phyloP scores from a whole-genome alignment of 2,797 vertebrate species.

The Halcyon badia region DNA sequence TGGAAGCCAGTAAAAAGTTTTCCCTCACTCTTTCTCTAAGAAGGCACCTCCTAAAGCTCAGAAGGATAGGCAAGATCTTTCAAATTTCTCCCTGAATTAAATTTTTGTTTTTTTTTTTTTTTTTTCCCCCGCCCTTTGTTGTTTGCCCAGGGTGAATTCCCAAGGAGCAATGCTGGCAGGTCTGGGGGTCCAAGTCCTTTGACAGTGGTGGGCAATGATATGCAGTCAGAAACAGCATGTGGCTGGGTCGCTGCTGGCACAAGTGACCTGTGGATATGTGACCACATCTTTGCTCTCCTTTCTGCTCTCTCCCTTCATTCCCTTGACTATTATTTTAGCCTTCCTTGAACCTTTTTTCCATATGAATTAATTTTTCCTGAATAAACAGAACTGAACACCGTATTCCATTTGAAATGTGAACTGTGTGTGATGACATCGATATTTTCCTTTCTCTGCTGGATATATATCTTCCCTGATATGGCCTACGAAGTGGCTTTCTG shows the following conservation, averaged over 20 bases:
- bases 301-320: background rate
- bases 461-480: background rate
- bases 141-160: background rate
- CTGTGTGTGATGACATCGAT: background rate
- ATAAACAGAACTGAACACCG: background rate
- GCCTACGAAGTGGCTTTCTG: background rate
- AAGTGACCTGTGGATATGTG: rapidly evolving
- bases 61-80: background rate
- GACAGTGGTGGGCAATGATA: background rate
- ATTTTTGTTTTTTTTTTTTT: background rate
- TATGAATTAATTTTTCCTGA: background rate
- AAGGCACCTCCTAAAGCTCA: background rate
- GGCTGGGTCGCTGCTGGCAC: background rate
- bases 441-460: background rate
- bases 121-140: background rate
- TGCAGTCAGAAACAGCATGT: rapidly evolving
- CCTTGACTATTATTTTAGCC: background rate
- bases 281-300: background rate
- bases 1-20: background rate
- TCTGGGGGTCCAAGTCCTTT: background rate
- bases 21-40: background rate
- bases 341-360: background rate
- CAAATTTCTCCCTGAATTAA: background rate
- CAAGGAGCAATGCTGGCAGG: background rate
- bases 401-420: background rate